A percentile compares a stretch with the other conserved stretches of the same genome.
Evolutionary conservation across 64 coral and sea anemone genomes (phyloP).

Genomic region (Montipora cactus): DNA sequence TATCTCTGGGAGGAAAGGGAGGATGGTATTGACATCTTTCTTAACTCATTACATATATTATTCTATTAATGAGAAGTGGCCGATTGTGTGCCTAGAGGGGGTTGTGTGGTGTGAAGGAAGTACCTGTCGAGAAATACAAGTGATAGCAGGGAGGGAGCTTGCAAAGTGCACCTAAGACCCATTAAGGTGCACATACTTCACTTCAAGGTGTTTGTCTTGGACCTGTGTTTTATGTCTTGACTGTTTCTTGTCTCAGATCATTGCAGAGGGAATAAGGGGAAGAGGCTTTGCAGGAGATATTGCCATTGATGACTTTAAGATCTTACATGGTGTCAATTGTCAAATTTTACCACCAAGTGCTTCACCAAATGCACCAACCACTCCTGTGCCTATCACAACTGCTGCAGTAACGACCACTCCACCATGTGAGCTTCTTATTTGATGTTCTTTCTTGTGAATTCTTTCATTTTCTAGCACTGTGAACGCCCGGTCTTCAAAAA

Average conservation of each 20-base stretch:
- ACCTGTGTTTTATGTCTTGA: not conserved
- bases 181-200: no score
- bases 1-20: no score
- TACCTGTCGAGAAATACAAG: no score
- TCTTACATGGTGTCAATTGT: slow-evolving; percentile 58
- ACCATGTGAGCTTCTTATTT: slow-evolving; percentile 12
- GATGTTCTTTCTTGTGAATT: not conserved
- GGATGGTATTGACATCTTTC: no score
- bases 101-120: no score
- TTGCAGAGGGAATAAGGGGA: slow-evolving; percentile 83
- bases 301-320: slow-evolving; percentile 93
- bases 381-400: slow-evolving; percentile 11
- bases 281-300: slow-evolving; percentile 77
- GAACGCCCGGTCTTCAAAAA: not conserved
- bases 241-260: slow-evolving; percentile 52
- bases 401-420: slow-evolving; percentile 1
- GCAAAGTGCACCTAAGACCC: no score
- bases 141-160: no score
- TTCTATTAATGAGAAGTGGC: no score
- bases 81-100: no score
- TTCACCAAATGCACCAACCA: slow-evolving; percentile 44
- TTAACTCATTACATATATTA: no score
- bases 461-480: not conserved
- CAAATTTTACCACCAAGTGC: slow-evolving; percentile 52
- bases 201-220: no score